Conservation (phyloP, 2,888 invertebrate species). For the Teleogryllus oceanicus region DNA sequence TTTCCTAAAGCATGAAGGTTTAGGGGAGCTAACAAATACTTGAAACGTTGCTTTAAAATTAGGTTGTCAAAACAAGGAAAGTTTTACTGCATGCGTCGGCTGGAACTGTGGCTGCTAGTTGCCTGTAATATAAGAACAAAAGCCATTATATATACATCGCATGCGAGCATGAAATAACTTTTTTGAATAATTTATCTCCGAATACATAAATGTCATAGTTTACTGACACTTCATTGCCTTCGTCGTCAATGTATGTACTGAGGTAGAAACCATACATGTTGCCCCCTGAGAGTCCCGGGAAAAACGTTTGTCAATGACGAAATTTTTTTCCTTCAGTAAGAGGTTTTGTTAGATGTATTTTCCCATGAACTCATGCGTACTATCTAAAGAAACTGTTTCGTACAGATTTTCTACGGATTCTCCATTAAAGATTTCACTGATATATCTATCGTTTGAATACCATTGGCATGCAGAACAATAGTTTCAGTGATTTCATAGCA, state of each 20-base stretch:
- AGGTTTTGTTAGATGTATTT: neutral
- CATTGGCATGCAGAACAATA: neutral
- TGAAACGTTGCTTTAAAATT: too few species aligned
- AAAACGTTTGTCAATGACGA: neutral
- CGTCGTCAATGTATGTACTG: constrained; percentile 42
- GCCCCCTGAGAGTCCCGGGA: neutral
- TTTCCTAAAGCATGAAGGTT: too few species aligned
- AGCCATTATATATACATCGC: too few species aligned
- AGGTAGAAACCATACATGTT: neutral
- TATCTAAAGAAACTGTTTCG: neutral
- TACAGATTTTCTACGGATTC: neutral
- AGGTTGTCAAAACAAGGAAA: too few species aligned
- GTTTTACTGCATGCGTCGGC: too few species aligned
- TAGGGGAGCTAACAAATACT: too few species aligned
- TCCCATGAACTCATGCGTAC: neutral
- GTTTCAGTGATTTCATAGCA: neutral
- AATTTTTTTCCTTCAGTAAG: neutral
- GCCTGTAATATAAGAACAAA: too few species aligned
- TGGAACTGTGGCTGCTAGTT: too few species aligned
- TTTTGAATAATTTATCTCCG: too few species aligned
- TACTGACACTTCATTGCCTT: constrained; percentile 51
- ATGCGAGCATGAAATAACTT: too few species aligned
- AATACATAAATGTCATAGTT: too few species aligned
- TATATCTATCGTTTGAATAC: neutral
- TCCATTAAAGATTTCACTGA: neutral